phyloP scores from a whole-genome alignment of 2,113 vertebrate genomes.

The Caloenas nicobarica region DNA sequence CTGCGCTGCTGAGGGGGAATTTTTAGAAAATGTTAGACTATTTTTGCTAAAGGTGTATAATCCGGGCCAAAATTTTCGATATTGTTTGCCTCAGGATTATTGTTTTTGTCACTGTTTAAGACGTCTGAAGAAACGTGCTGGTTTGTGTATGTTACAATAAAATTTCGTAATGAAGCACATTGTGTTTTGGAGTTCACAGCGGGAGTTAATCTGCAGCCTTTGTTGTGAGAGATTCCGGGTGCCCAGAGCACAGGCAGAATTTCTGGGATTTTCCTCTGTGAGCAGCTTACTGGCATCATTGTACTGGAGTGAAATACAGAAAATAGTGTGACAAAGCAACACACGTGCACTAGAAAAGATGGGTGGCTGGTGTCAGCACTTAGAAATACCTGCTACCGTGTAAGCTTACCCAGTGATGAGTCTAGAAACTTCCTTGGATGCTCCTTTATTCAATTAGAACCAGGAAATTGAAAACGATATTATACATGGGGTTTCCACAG shows the following conservation, averaged over 20 bases:
- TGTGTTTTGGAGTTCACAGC: fast-evolving
- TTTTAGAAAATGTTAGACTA: too few species aligned
- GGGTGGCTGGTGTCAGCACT: neutral
- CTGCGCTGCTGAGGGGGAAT: too few species aligned
- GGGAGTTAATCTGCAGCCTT: neutral
- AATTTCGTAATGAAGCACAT: fast-evolving
- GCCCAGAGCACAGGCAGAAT: neutral
- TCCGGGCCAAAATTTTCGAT: fast-evolving
- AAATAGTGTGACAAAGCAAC: neutral
- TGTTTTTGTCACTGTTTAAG: fast-evolving
- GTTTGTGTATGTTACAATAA: fast-evolving
- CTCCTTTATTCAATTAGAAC: neutral
- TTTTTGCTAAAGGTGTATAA: neutral
- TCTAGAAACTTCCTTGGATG: neutral
- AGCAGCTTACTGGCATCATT: neutral
- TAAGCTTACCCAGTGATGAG: neutral
- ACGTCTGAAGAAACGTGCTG: fast-evolving
- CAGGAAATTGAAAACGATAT: neutral
- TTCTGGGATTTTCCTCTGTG: neutral
- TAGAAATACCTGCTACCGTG: neutral
- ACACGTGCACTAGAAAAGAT: neutral
- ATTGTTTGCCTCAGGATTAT: neutral
- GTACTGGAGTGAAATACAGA: neutral
- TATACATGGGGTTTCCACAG: neutral
- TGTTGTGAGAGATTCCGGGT: fast-evolving